Conservation (phyloP, 2,888 invertebrate species). For the Gonocerus acuteangulatus region DNA sequence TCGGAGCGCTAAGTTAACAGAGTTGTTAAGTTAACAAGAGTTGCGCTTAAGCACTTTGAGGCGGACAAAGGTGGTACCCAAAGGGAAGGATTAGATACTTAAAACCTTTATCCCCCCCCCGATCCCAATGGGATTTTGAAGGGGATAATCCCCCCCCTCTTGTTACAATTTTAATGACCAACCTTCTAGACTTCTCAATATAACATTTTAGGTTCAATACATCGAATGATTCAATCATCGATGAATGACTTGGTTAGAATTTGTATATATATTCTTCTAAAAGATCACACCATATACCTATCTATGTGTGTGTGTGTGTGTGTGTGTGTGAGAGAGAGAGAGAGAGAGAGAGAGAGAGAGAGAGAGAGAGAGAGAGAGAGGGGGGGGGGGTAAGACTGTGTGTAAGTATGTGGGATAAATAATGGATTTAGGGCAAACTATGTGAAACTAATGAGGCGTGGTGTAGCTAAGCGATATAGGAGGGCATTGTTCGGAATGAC, state of each 20-base stretch:
- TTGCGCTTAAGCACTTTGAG: conserved; percentile 19
- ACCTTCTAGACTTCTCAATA: not conserved
- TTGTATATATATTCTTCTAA: too few species aligned
- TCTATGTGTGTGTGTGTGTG: too few species aligned
- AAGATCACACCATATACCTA: too few species aligned
- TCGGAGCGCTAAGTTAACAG: conserved; percentile 15
- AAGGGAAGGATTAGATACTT: conserved; percentile 25
- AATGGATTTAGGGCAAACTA: not conserved
- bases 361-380: too few species aligned
- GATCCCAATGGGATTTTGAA: not conserved
- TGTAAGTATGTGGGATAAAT: not conserved
- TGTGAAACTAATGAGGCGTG: conserved; percentile 1
- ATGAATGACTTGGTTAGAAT: too few species aligned
- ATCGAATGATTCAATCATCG: too few species aligned
- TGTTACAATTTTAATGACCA: conserved; percentile 19
- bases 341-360: too few species aligned
- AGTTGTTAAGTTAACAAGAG: conserved; percentile 22
- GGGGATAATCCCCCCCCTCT: not conserved
- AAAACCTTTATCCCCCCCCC: conserved; percentile 11
- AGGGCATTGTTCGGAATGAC: not conserved
- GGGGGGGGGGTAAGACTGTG: not conserved
- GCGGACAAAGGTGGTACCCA: conserved; percentile 23
- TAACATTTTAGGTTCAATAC: too few species aligned
- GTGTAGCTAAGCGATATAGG: not conserved
- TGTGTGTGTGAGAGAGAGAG: too few species aligned